A percentile compares a stretch with the other conserved stretches of the same genome.
phyloP scores from a whole-genome alignment of 2,113 vertebrate species.

The Sterna hirundo region DNA sequence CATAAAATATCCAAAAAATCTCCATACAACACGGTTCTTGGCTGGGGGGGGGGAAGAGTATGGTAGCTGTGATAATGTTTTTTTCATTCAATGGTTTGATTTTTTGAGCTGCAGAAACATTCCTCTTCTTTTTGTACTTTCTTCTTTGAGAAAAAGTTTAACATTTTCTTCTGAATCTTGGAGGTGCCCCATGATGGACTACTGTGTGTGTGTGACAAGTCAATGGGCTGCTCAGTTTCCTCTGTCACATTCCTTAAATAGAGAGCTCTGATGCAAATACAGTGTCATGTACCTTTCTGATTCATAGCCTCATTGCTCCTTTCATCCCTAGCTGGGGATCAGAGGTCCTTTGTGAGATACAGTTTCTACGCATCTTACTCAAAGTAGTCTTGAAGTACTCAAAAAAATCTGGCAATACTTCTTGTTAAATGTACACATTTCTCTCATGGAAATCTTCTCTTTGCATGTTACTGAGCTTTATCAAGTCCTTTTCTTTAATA shows the following conservation, averaged over 20 bases:
- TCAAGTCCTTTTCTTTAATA: background rate
- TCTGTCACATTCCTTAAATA: background rate
- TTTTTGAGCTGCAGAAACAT: background rate
- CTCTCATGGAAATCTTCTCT: background rate
- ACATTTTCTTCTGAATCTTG: background rate
- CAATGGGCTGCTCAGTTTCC: background rate
- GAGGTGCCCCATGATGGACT: background rate
- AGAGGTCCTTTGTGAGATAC: background rate
- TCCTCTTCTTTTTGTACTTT: background rate
- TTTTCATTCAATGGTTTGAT: background rate
- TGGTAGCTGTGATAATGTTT: background rate
- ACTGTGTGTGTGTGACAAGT: background rate
- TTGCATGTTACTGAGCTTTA: background rate
- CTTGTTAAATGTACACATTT: background rate
- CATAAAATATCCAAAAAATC: background rate
- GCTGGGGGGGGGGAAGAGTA: no score
- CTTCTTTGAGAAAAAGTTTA: background rate
- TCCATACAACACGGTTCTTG: background rate
- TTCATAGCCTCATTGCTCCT: background rate
- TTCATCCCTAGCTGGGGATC: background rate
- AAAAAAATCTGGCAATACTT: fast-evolving
- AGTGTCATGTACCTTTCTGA: background rate
- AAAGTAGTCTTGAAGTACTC: background rate
- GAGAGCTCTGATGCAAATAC: background rate
- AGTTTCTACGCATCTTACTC: background rate